Evolutionary conservation across 2,113 vertebrate species (phyloP).

Genomic region (Muscicapa adusta): DNA sequence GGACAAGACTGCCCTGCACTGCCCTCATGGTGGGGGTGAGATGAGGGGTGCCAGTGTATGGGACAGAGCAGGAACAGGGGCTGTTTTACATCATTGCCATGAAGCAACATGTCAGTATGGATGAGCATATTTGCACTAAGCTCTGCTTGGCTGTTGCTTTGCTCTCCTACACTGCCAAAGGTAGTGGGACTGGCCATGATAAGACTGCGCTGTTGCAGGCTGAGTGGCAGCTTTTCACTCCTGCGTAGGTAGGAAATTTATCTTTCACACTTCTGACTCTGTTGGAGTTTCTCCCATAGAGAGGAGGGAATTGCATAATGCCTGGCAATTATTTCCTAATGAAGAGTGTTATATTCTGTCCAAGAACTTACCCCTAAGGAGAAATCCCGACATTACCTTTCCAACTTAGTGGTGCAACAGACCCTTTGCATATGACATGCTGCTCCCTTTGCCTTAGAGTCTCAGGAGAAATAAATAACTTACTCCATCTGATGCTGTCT

Average conservation of each 20-base stretch:
- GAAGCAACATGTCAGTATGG: rapidly evolving
- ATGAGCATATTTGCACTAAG: background rate
- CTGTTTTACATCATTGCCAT: rapidly evolving
- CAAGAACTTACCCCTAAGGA: background rate
- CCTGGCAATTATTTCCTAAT: background rate
- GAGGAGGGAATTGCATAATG: background rate
- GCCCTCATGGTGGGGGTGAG: background rate
- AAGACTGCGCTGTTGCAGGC: background rate
- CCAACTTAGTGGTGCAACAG: background rate
- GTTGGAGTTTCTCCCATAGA: rapidly evolving
- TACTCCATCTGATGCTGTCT: background rate
- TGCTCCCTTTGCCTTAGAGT: background rate
- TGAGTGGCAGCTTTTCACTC: background rate
- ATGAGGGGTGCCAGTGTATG: rapidly evolving
- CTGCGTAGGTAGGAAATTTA: background rate
- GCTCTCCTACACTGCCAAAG: background rate
- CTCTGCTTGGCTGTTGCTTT: background rate
- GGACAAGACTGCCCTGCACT: too few relatives aligned
- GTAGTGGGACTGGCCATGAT: background rate
- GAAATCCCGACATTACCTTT: background rate
- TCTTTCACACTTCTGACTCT: background rate
- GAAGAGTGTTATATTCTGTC: background rate
- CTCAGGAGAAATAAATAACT: background rate
- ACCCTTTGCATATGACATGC: background rate
- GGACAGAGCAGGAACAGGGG: background rate